These are phyloP conservation scores for Brachyhypopomus gauderio DNA, from an alignment of 2,113 vertebrate species.

Conservation along the genomic window DNA sequence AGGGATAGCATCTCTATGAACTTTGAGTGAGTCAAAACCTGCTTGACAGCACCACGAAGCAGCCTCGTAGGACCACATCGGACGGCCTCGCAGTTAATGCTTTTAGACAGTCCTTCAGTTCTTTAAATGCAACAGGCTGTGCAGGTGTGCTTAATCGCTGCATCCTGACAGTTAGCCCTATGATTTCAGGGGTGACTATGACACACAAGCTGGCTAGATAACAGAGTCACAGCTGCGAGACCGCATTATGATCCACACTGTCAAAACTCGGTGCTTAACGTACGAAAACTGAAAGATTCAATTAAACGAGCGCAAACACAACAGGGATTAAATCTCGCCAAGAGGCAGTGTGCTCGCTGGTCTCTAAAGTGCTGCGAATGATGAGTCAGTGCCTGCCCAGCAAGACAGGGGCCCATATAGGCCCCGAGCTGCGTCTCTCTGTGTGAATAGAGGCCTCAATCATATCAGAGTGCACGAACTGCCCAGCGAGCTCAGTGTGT, in stretches of 20 bases:
- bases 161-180: constrained; percentile 15
- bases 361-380: constrained; percentile 30
- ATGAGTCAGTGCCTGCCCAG: not conserved
- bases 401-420: constrained; percentile 7
- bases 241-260: not conserved
- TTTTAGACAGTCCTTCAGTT: not conserved
- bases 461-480: constrained; percentile 49
- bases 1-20: no score
- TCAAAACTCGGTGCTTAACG: constrained; percentile 11
- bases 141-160: not conserved
- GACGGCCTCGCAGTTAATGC: not conserved
- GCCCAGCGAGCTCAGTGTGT: constrained; percentile 55
- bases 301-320: not conserved
- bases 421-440: constrained; percentile 36
- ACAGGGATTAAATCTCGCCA: not conserved
- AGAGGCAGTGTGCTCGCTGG: not conserved
- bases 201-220: not conserved
- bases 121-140: not conserved
- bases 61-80: not conserved
- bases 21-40: no score
- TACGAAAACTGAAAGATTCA: not conserved
- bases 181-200: constrained; percentile 16
- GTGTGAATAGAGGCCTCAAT: constrained; percentile 48
- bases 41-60: not conserved
- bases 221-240: constrained; percentile 1